Base-by-base conservation (phyloP, 1,140 invertebrate genomes). In the Psix sp. region DNA sequence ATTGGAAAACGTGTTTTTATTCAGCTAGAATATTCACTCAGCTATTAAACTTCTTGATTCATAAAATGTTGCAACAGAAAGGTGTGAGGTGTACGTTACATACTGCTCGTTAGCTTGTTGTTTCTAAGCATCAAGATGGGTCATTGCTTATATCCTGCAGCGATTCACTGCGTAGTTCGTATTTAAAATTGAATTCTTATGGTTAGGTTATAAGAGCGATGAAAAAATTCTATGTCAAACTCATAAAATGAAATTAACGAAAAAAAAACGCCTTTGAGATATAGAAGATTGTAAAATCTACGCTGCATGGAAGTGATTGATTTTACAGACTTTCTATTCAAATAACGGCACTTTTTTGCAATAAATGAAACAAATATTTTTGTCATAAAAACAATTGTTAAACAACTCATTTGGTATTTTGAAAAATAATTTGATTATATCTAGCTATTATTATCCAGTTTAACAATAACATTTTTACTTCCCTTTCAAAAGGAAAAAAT, bases 11-110 rank as follows among this genome's bases (percentile, higher is more conserved):
- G n/a, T n/a, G n/a, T n/a, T 72, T 77, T 80, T 80, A 80, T 80
- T 80, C 71, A 67, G 54, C 59, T 63, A 60, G 48, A 76, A 71
- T 76, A 76, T 74, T 76, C 74, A 76, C 76, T 80, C 76, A 62
- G 51, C 67, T 59, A 65, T 80, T 76, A 80, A 80, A 76, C 52
- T 49, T 56, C 7, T 7, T 31, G 57, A 45, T 57, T 56, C 65
- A 38, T 40, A 31, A 57, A 66, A 67, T 48, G 49, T 36, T n/a
- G 26, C 48, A 35, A 26, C 43, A 24, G 21, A 24, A 60, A 59
- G 57, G 36, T 43, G 62, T 70, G 48, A 59, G 54, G 65, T 49
- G 54, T 66, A n/a, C n/a, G n/a, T n/a, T 57, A 46, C 43, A 60
- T 43, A 56, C 56, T 13, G 45, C 21, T 63, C 49, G 51, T 52